These are phyloP conservation scores for Heliconius himera DNA, from an alignment of 1,140 invertebrate species.

Conservation along the genomic window DNA sequence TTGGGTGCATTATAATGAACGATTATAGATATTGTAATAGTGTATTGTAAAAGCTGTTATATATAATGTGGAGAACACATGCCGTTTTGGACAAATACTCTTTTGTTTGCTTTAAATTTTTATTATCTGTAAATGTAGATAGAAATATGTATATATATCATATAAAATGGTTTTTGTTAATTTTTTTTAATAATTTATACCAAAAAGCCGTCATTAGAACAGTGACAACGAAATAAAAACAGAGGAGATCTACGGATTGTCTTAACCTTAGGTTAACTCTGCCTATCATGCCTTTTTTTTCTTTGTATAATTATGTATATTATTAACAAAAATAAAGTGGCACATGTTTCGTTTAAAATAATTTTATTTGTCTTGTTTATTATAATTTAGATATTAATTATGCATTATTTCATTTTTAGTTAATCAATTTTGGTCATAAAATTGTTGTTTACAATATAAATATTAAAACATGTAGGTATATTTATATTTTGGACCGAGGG, in stretches of 20 bases:
- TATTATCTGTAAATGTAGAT: background rate
- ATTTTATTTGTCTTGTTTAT: background rate
- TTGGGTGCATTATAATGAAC: slow-evolving; percentile 9
- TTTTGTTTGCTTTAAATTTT: slow-evolving; percentile 14
- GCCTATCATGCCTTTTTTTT: background rate
- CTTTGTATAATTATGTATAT: background rate
- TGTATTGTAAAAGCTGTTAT: slow-evolving; percentile 1
- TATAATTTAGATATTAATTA: background rate
- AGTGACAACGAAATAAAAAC: too few relatives aligned
- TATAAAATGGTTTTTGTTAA: background rate
- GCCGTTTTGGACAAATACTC: background rate
- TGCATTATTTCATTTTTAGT: background rate
- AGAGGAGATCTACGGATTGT: too few relatives aligned
- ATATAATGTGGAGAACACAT: slow-evolving; percentile 3
- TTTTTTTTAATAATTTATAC: too few relatives aligned
- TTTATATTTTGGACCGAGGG: too few relatives aligned
- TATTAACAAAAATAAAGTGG: background rate
- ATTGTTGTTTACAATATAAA: background rate
- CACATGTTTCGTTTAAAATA: background rate
- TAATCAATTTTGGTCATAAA: background rate
- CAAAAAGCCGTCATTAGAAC: too few relatives aligned
- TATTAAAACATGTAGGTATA: background rate
- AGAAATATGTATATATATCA: background rate
- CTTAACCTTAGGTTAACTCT: too few relatives aligned
- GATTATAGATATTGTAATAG: slow-evolving; percentile 11